Evolutionary conservation across 2,888 invertebrate species (phyloP), one percentile per base, ranked within the genome.

Genomic region (Marasmarcha lunaedactyla): DNA sequence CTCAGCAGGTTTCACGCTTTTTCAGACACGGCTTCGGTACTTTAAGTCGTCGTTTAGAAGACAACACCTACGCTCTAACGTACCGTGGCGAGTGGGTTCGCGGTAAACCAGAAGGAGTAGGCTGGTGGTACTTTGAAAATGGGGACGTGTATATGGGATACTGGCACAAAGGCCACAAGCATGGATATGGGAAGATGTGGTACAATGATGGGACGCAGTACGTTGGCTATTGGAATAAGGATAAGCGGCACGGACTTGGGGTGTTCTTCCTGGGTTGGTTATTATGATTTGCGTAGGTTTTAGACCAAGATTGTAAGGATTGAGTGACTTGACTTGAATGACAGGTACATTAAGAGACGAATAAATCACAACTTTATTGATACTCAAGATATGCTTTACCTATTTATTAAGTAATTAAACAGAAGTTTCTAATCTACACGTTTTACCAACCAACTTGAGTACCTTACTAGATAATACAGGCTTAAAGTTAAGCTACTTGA

Each of bases 161-260:
- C 48, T 84, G 84, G 65, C 71, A 69, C 43, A 59, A 67, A 33
- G 84, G 84, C 0, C 62, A 71, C 42, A 66, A 85, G 20, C 72
- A 87, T 12, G 89, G 89, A 0, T 87, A 83, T 45, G 89, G 89
- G 1, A 83, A 85, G 51, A 85, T 88, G 78, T 89, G 88, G 87
- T 87, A 87, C 48, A 51, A 59, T 0, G 67, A 88, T 50, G 85
- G 86, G 0, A 81, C 85, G 0, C 85, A 84, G 51, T 90, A 89
- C 45, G 86, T 86, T 37, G 90, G 90, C 0, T 79, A 84, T 44
- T 90, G 88, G 88, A 60, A 61, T 7, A 69, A 70, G 46, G 67
- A 74, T 50, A 48, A 66, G 42, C 73, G 55, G 41, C 63, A 85
- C 35, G 88, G 88, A 1, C 50, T 84, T 40, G 88, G 88, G 7